These are phyloP conservation scores for Perca schrenkii DNA, from an alignment of 2,113 vertebrate genomes.

Conservation along the genomic window DNA sequence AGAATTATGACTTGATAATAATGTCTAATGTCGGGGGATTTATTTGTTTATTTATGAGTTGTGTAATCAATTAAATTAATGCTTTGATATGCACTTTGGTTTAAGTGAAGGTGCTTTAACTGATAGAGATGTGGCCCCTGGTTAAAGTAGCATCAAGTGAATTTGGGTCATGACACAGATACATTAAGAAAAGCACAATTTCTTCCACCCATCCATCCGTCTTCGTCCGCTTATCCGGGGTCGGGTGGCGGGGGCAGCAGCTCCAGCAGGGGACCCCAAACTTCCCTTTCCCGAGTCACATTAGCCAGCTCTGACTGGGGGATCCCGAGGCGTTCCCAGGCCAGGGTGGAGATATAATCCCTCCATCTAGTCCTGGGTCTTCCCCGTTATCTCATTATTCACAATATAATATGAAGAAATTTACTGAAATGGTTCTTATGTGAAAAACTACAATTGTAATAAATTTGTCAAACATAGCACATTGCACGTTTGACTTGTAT, in stretches of 20 bases:
- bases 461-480: slow-evolving; percentile 18
- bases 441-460: not conserved
- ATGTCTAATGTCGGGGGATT: not conserved
- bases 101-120: not conserved
- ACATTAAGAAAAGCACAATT: not conserved
- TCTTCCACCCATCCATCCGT: no score
- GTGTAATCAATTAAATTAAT: not conserved
- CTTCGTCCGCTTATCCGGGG: no score
- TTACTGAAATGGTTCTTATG: not conserved
- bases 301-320: no score
- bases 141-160: not conserved
- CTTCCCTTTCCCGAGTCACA: no score
- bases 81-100: not conserved
- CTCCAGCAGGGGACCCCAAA: no score
- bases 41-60: not conserved
- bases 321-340: no score
- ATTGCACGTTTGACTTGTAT: slow-evolving; percentile 20
- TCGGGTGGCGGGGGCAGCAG: no score
- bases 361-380: no score
- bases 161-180: not conserved
- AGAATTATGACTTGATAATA: not conserved
- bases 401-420: not conserved
- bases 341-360: no score
- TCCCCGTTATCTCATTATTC: not conserved
- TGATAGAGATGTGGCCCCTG: not conserved